Conservation (phyloP, 2,888 invertebrate genomes). For the Agrotis ipsilon region DNA sequence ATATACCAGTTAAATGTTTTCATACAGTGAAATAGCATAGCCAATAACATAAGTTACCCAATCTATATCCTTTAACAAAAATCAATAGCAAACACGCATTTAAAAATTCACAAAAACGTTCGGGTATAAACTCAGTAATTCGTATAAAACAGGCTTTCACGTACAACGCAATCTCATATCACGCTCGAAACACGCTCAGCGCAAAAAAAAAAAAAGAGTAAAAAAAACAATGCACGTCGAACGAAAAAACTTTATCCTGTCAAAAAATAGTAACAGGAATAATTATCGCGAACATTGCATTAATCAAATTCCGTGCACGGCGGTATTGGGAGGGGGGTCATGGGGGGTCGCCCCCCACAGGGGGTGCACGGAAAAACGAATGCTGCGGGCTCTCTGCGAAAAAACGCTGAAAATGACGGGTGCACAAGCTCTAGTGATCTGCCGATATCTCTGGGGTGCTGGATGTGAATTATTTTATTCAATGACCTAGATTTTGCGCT, state of each 20-base stretch:
- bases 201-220: slow-evolving; percentile 51
- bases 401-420: slow-evolving; percentile 85
- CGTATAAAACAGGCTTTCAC: slow-evolving; percentile 50
- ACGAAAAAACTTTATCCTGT: slow-evolving; percentile 86
- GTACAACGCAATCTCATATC: slow-evolving; percentile 60
- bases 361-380: slow-evolving; percentile 83
- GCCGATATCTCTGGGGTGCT: slow-evolving; percentile 66
- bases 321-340: slow-evolving; percentile 84
- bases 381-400: slow-evolving; percentile 88
- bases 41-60: neutral
- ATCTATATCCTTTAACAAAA: slow-evolving; percentile 9
- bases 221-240: slow-evolving; percentile 75
- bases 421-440: slow-evolving; percentile 65
- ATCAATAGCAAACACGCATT: slow-evolving; percentile 28
- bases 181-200: slow-evolving; percentile 58
- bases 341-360: slow-evolving; percentile 45
- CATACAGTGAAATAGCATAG: neutral
- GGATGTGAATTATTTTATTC: slow-evolving; percentile 47
- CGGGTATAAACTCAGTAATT: slow-evolving; percentile 43
- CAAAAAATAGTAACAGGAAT: slow-evolving; percentile 91
- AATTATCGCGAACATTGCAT: slow-evolving; percentile 91
- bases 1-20: neutral
- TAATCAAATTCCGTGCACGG: slow-evolving; percentile 91
- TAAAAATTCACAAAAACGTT: slow-evolving; percentile 33
- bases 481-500: slow-evolving; percentile 47